Conservation (phyloP, 2,113 vertebrate species). For the Canis aureus region DNA sequence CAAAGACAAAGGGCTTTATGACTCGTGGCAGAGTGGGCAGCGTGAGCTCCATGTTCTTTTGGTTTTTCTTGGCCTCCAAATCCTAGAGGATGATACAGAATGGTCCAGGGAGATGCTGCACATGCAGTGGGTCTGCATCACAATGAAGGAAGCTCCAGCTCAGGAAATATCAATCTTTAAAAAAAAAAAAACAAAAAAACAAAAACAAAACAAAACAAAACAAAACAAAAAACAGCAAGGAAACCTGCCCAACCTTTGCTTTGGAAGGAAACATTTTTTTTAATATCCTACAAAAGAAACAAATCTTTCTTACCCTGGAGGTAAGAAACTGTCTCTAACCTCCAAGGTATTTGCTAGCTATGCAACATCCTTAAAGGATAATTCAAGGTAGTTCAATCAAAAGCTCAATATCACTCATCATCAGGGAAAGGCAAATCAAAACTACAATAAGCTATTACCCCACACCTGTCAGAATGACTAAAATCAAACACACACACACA, state of each 20-base stretch:
- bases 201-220: not conserved
- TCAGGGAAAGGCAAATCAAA: not conserved
- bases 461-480: not conserved
- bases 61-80: not conserved
- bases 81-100: no score
- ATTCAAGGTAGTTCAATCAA: not conserved
- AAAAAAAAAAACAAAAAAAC: not conserved
- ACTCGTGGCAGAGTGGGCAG: not conserved
- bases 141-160: not conserved
- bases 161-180: not conserved
- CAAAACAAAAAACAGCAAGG: not conserved
- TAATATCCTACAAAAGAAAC: not conserved
- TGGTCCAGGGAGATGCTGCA: not conserved
- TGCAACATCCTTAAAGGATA: not conserved
- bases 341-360: not conserved
- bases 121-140: not conserved
- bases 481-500: not conserved
- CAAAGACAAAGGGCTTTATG: not conserved
- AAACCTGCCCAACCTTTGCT: not conserved
- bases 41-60: not conserved
- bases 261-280: not conserved
- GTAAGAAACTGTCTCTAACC: not conserved
- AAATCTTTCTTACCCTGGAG: not conserved
- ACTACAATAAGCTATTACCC: not conserved
- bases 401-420: not conserved